These are phyloP conservation scores for Phoebastria nigripes DNA, from an alignment of 2,797 vertebrate genomes.

Conservation along the genomic window DNA sequence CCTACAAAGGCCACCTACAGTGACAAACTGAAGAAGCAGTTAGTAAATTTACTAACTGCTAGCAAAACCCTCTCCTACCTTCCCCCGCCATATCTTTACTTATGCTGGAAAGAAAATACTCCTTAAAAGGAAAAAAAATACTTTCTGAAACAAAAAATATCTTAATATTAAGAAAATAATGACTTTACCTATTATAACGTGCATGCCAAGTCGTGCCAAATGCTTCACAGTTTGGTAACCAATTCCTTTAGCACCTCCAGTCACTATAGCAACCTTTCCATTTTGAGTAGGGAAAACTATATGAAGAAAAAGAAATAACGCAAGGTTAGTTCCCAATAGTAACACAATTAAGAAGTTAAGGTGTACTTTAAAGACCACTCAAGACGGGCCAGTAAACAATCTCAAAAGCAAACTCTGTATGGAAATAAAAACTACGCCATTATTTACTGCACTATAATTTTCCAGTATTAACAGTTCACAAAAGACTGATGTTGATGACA, in stretches of 20 bases:
- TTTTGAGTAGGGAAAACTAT: conserved; percentile 83
- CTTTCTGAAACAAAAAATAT: not conserved
- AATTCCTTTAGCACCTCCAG: conserved; percentile 89
- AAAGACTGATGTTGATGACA: not conserved
- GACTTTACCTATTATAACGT: conserved; percentile 87
- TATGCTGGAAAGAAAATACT: not conserved
- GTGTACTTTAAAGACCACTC: not conserved
- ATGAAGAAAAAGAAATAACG: conserved; percentile 49
- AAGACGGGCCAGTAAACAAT: not conserved
- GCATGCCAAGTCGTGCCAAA: conserved; percentile 88
- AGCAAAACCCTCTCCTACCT: not conserved
- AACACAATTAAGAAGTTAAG: not conserved
- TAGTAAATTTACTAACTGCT: not conserved
- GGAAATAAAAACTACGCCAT: not conserved
- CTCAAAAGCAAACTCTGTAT: not conserved
- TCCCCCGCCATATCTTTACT: not conserved
- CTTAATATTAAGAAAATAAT: not conserved
- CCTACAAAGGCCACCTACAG: not conserved
- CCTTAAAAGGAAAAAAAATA: not conserved
- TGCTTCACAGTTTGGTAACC: conserved; percentile 84
- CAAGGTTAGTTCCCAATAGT: not conserved
- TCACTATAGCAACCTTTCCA: conserved; percentile 90
- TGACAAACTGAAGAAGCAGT: not conserved
- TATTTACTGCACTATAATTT: not conserved
- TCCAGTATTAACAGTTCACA: not conserved